Evolutionary conservation across 92 coral and sea anemone genomes (phyloP).

Genomic region (Siderastrea radians): DNA sequence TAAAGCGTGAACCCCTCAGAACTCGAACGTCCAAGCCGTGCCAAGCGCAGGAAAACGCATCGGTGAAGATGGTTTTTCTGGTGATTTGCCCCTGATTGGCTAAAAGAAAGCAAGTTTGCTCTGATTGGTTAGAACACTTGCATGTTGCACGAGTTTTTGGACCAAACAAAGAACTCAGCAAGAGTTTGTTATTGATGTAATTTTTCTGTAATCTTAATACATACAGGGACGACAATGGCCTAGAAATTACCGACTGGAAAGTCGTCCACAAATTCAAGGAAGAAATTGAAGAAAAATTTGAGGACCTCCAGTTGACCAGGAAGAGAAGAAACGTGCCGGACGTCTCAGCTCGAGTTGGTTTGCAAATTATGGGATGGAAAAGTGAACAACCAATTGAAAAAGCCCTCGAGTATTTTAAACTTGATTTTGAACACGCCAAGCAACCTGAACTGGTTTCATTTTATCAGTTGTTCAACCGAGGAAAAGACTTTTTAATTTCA

Average conservation of each 20-base stretch:
- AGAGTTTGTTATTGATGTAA: too few relatives aligned
- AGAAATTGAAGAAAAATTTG: constrained; percentile 2
- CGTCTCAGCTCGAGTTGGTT: constrained; percentile 41
- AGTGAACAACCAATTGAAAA: constrained; percentile 45
- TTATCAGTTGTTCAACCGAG: constrained; percentile 20
- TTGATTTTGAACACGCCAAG: constrained; percentile 69
- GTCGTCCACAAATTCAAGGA: constrained; percentile 3
- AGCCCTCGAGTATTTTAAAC: constrained; percentile 57
- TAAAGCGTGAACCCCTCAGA: too few relatives aligned
- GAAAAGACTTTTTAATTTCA: constrained; percentile 10
- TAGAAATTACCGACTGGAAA: constrained; percentile 59
- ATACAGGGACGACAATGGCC: constrained; percentile 62
- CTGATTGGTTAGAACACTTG: too few relatives aligned
- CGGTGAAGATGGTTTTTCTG: too few relatives aligned
- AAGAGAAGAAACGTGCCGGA: constrained; percentile 26
- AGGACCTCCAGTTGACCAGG: constrained; percentile 31
- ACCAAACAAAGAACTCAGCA: too few relatives aligned
- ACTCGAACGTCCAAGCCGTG: too few relatives aligned
- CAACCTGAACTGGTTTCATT: constrained; percentile 54
- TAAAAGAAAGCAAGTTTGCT: too few relatives aligned
- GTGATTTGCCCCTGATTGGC: too few relatives aligned
- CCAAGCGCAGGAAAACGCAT: too few relatives aligned
- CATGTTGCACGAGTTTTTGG: too few relatives aligned
- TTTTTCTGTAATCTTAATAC: neutral
- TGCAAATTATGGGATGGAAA: constrained; percentile 71